phyloP scores from a whole-genome alignment of 1,140 invertebrate genomes.

The Pantala flavescens region DNA sequence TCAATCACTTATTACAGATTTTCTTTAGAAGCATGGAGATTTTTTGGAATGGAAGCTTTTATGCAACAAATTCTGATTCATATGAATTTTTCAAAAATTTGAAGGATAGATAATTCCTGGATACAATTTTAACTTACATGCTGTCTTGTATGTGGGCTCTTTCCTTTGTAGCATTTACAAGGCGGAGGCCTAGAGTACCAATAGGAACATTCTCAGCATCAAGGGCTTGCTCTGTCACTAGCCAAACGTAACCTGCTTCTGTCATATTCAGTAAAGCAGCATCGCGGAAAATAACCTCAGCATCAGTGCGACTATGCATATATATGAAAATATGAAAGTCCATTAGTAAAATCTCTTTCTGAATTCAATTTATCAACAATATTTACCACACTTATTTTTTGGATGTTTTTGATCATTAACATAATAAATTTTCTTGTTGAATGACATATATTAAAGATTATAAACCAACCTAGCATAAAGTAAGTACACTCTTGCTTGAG shows the following conservation, averaged over 20 bases:
- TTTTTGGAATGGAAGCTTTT: too few relatives aligned
- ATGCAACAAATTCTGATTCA: too few relatives aligned
- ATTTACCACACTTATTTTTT: too few relatives aligned
- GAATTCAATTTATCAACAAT: background rate
- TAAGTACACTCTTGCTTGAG: slow-evolving; percentile 81
- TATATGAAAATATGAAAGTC: background rate
- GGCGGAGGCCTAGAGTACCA: slow-evolving; percentile 74
- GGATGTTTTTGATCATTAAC: too few relatives aligned
- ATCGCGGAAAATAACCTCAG: slow-evolving; percentile 80
- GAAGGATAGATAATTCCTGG: too few relatives aligned
- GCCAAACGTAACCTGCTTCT: slow-evolving; percentile 86
- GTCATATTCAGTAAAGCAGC: slow-evolving; percentile 81
- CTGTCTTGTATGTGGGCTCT: slow-evolving; percentile 78
- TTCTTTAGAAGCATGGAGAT: too few relatives aligned
- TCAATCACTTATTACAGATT: too few relatives aligned
- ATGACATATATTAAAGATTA: too few relatives aligned
- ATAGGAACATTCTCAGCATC: slow-evolving; percentile 73
- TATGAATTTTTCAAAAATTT: too few relatives aligned
- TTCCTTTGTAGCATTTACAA: slow-evolving; percentile 83
- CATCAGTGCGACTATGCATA: slow-evolving; percentile 68
- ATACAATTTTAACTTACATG: slow-evolving; percentile 47
- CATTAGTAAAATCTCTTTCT: too few relatives aligned
- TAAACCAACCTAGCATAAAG: slow-evolving; percentile 78
- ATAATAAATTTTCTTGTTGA: too few relatives aligned
- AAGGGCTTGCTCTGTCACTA: slow-evolving; percentile 90